phyloP scores from a whole-genome alignment of 2,888 invertebrate genomes.

The Scaptomyza reducta region DNA sequence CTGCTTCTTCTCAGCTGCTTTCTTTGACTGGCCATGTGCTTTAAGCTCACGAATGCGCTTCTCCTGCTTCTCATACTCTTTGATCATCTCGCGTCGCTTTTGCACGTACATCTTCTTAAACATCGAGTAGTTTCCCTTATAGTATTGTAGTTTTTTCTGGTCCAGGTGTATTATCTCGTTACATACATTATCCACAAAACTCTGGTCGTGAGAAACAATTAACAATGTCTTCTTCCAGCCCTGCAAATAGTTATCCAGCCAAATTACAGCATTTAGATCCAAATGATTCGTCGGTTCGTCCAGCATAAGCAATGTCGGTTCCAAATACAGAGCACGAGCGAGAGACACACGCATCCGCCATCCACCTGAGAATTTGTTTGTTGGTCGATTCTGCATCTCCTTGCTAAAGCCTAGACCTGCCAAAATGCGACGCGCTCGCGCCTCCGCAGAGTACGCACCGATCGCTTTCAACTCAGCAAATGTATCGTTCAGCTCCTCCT shows the following conservation, averaged over 20 bases:
- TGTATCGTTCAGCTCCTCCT: constrained; percentile 93
- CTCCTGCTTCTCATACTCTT: constrained; percentile 99
- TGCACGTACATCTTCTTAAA: constrained; percentile 99
- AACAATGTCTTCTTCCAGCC: constrained; percentile 99
- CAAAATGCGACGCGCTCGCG: constrained; percentile 96
- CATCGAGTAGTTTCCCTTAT: constrained; percentile 98
- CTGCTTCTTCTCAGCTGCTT: constrained; percentile 97
- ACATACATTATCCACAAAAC: constrained; percentile 99
- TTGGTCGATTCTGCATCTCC: constrained; percentile 95
- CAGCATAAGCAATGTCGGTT: constrained; percentile 97
- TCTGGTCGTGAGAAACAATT: constrained; percentile 99
- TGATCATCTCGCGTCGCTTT: constrained; percentile 96
- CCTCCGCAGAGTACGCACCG: constrained; percentile 98
- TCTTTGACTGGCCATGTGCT: constrained; percentile 97
- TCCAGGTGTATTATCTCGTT: constrained; percentile 99
- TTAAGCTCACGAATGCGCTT: constrained; percentile 97
- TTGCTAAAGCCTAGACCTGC: constrained; percentile 98
- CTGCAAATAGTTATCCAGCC: constrained; percentile 99
- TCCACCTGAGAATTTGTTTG: constrained; percentile 95
- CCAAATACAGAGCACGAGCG: constrained; percentile 97
- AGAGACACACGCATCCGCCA: constrained; percentile 99
- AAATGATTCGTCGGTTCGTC: constrained; percentile 99
- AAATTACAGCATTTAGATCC: constrained; percentile 99
- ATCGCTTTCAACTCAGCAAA: constrained; percentile 98
- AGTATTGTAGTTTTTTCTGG: constrained; percentile 96